Evolutionary conservation across 2,797 vertebrate genomes (phyloP).

Genomic region (Erethizon dorsatum): DNA sequence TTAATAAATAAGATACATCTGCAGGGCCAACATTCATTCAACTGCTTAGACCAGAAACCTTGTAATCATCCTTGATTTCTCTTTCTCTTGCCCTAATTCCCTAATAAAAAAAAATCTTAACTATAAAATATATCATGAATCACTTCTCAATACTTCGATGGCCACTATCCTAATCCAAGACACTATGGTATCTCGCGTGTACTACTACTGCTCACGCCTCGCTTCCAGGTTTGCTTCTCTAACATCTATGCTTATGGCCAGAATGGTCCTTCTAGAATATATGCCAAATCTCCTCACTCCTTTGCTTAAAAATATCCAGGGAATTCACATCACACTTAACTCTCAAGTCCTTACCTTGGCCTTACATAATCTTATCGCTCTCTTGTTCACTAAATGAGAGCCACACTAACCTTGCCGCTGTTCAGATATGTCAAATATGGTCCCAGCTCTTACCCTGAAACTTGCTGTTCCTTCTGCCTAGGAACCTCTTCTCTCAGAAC

Average conservation of each 20-base stretch:
- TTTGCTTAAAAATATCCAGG: slow-evolving; percentile 6
- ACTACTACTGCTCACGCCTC: not conserved
- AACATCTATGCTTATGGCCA: not conserved
- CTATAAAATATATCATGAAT: not conserved
- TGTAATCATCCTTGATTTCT: not conserved
- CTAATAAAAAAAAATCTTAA: not conserved
- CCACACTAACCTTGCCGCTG: not conserved
- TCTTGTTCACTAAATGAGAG: not conserved
- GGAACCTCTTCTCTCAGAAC: not conserved
- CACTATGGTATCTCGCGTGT: not conserved
- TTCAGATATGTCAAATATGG: not conserved
- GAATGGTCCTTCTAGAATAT: not conserved
- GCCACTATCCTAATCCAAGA: not conserved
- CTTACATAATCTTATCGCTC: not conserved
- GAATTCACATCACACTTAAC: not conserved
- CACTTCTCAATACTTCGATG: not conserved
- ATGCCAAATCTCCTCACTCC: not conserved
- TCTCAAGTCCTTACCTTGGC: not conserved
- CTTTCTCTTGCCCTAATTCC: not conserved
- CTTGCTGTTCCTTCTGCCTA: not conserved
- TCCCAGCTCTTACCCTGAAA: not conserved
- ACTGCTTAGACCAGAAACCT: not conserved
- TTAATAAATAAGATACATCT: not conserved
- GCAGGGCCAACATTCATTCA: not conserved
- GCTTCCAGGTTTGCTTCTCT: not conserved